These are phyloP conservation scores for Enteromius fasciolatus DNA, from an alignment of 2,797 vertebrate species.

Conservation along the genomic window DNA sequence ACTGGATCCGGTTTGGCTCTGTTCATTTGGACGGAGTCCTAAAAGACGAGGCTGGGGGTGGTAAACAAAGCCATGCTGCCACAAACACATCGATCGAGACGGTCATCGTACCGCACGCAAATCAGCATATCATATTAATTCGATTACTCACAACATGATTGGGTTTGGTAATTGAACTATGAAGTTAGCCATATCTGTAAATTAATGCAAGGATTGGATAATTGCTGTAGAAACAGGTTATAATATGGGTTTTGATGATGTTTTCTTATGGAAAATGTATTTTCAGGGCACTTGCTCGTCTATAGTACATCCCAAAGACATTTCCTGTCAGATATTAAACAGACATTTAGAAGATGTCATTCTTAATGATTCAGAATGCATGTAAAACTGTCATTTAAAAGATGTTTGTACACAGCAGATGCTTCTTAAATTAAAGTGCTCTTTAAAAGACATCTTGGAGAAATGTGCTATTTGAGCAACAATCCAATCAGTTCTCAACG, in stretches of 20 bases:
- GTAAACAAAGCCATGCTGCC: conserved; percentile 32
- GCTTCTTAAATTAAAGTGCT: neutral
- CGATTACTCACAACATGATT: neutral
- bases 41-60: conserved; percentile 28
- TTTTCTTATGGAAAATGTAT: neutral
- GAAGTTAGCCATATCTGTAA: neutral
- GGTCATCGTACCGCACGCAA: neutral
- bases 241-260: neutral
- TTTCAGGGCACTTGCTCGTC: neutral
- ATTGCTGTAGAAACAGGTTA: too few species aligned
- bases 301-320: neutral
- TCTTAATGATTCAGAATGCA: neutral
- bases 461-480: neutral
- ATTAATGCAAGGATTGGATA: neutral
- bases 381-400: neutral
- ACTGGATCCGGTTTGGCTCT: conserved; percentile 2
- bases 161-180: neutral
- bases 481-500: neutral
- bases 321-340: neutral
- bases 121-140: neutral
- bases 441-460: neutral
- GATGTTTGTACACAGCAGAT: neutral
- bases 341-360: neutral
- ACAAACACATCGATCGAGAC: conserved; percentile 28
- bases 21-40: conserved; percentile 39